Evolutionary conservation across 2,113 vertebrate genomes (phyloP), one percentile per base, ranked within the genome.

Genomic region (Poeciliopsis retropinna): DNA sequence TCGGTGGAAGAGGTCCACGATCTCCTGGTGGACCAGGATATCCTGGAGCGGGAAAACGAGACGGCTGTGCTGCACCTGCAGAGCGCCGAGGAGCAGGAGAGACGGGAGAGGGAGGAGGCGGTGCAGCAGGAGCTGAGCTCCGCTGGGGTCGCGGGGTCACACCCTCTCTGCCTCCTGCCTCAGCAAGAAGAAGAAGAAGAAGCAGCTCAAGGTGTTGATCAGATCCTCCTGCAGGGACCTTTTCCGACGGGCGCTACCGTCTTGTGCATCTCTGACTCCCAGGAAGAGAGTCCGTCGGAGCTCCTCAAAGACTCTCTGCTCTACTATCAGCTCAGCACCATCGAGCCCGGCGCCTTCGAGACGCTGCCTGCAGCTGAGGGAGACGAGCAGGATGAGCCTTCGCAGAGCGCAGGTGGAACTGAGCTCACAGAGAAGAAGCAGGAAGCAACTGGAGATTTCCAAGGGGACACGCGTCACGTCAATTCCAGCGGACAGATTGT

Each of bases 31-130:
- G 92, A 93, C 79, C 92, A 90, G 78, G 92, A 94, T 73, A 96
- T 97, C 0, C 90, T 95, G 86, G 94, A 95, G 85, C 86, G 92
- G 8, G 95, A 96, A 84, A 96, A 96, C 11, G 98, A 98, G 92
- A 96, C 96, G 0, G 98, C 98, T 0, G 98, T 99, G 85, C 90
- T 97, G 90, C 97, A 99, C 89, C 94, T 99, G 71, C 98, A 98
- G 85, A 98, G 96, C 0, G 98, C 97, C 0, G 97, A 98, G 93
- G 97, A 98, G 80, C 91, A 96, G 89, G 97, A 98, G 90, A 94
- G 98, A 91, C 91, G 96, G 80, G 92, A 95, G 89, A 94, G 95
- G 0, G 96, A 96, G 65, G 93, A 91, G 0, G 81, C 81, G 0
- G 80, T 83, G 63, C 87, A 83, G 75, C 78, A 67, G 67, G 92